Evolutionary conservation across 2,888 invertebrate species (phyloP).

Genomic region (Orthosia incerta): DNA sequence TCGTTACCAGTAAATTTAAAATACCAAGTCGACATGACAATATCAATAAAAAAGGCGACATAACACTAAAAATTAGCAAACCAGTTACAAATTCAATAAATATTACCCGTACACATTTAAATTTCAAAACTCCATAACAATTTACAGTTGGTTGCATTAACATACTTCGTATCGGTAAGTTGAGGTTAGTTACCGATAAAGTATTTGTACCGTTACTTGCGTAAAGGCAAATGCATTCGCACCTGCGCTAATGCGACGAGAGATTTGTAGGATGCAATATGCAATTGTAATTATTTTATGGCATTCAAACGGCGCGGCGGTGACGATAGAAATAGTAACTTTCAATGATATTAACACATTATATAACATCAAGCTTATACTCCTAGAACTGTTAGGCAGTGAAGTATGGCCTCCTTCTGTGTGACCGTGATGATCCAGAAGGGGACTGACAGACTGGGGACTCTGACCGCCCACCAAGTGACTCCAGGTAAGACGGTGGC

Average conservation of each 20-base stretch:
- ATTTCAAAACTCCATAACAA: slow-evolving; percentile 30
- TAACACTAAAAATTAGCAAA: slow-evolving; percentile 10
- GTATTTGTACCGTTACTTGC: slow-evolving; percentile 44
- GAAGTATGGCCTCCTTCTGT: too few relatives aligned
- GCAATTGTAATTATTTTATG: slow-evolving; percentile 5
- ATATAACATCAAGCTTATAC: not conserved
- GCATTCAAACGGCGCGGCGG: too few relatives aligned
- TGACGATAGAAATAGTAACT: not conserved
- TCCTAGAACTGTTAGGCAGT: not conserved
- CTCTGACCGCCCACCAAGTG: too few relatives aligned
- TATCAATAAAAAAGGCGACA: not conserved
- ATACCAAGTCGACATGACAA: not conserved
- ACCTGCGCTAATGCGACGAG: slow-evolving; percentile 1
- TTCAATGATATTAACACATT: not conserved
- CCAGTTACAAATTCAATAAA: slow-evolving; percentile 13
- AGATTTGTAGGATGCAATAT: slow-evolving; percentile 24
- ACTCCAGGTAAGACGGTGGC: too few relatives aligned
- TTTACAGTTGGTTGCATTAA: slow-evolving; percentile 52
- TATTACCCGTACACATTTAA: slow-evolving; percentile 8
- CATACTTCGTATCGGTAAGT: slow-evolving; percentile 38
- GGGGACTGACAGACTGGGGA: too few relatives aligned
- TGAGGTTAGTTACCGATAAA: slow-evolving; percentile 57
- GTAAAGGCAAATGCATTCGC: slow-evolving; percentile 35
- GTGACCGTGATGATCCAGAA: too few relatives aligned
- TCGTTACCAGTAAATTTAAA: not conserved